These are phyloP conservation scores for Sinocyclocheilus maitianheensis DNA, from an alignment of 2,113 vertebrate genomes.

Conservation along the genomic window DNA sequence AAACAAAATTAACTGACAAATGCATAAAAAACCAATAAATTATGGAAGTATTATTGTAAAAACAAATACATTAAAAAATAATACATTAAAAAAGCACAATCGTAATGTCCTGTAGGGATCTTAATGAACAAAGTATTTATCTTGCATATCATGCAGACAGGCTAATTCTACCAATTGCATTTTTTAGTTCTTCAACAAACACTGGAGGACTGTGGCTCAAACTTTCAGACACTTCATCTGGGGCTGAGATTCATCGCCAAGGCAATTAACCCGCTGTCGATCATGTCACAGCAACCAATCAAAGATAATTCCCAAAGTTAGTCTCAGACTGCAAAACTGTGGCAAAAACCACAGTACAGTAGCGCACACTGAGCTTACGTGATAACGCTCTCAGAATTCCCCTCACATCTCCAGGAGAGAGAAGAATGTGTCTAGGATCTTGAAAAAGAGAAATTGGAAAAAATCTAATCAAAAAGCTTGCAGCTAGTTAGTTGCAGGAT, in stretches of 20 bases:
- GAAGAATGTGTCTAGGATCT: neutral
- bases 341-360: neutral
- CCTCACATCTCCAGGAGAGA: slow-evolving; percentile 18
- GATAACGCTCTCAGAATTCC: slow-evolving; percentile 11
- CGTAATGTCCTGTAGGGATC: neutral
- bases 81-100: neutral
- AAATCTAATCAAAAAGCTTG: slow-evolving; percentile 68
- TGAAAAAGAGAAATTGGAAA: slow-evolving; percentile 40
- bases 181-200: neutral
- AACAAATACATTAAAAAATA: neutral
- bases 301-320: slow-evolving; percentile 11
- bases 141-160: neutral
- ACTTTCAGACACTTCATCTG: neutral
- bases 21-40: neutral
- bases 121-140: neutral
- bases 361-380: neutral
- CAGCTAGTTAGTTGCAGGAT: slow-evolving; percentile 61
- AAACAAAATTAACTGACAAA: neutral
- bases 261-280: slow-evolving; percentile 9
- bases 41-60: neutral
- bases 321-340: neutral
- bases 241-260: neutral
- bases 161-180: neutral
- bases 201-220: neutral
- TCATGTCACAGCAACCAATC: slow-evolving; percentile 12